Evolutionary conservation across 2,113 vertebrate genomes (phyloP), one percentile per base, ranked within the genome.

Genomic region (Dicaeum eximium): DNA sequence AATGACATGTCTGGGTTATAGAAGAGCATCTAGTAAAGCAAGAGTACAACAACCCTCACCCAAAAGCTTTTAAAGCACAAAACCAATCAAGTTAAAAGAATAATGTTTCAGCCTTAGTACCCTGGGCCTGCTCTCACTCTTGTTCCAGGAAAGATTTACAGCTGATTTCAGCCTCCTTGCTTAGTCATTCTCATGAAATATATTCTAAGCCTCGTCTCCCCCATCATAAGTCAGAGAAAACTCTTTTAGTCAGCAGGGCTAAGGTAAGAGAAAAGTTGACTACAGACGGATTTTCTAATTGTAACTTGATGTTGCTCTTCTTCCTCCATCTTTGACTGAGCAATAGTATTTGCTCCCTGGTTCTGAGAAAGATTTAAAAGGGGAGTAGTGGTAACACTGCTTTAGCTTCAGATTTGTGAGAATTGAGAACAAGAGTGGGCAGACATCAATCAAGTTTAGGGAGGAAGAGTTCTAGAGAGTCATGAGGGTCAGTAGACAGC

Each of bases 41-140:
- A 62, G 60, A 53, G 23, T 48, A 6, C 86, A 90, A 80, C 86
- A 96, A 19, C 47, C 30, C 35, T 93, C 35, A 65, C 64, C 60
- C 54, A 81, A 83, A 87, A 88, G 53, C 84, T 93, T 90, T 86
- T 54, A 93, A 28, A 81, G 64, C 37, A 64, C 60, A 84, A 85
- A 93, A 85, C 58, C 40, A 67, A 77, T 72, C 80, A 79, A 67
- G 92, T 91, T 54, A 91, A 86, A 87, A 91, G 88, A 95, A 61
- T 58, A 90, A 90, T 94, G 82, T 90, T 91, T 81, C 80, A 83
- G 38, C 72, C 70, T 73, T 73, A 60, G 44, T 48, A 86, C 24
- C 16, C 33, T 86, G 44, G 51, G 18, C 58, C 38, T 94, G 47
- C 64, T 84, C 65, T 93, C 51, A 74, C 31, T 91, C 72, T 47